Evolutionary conservation across 2,797 vertebrate species (phyloP).

Genomic region (Periparus ater): DNA sequence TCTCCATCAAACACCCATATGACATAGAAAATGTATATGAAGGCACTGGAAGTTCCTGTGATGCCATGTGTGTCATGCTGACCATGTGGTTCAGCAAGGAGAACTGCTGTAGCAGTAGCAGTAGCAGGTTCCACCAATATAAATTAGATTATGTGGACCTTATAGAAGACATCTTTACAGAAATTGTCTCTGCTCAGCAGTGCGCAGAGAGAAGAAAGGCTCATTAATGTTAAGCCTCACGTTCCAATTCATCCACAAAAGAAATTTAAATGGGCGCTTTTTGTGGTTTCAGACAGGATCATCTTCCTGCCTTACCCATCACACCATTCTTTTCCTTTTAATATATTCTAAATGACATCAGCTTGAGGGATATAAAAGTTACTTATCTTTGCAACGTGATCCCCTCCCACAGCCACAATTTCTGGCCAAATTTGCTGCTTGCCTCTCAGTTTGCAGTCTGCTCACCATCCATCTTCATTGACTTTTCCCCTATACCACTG

Average conservation of each 20-base stretch:
- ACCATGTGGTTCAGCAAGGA: not conserved
- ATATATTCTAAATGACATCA: not conserved
- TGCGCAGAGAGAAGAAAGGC: not conserved
- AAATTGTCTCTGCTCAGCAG: not conserved
- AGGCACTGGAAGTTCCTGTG: not conserved
- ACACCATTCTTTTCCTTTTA: not conserved
- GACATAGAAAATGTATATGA: not conserved
- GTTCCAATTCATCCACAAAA: not conserved
- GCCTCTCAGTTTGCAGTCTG: not conserved
- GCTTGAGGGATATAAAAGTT: not conserved
- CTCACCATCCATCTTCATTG: constrained; percentile 14
- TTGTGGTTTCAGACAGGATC: not conserved
- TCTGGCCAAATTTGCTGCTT: not conserved
- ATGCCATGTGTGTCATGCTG: not conserved
- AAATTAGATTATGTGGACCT: not conserved
- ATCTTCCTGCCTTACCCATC: not conserved
- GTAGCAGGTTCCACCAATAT: not conserved
- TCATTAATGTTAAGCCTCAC: not conserved
- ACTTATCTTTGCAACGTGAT: not conserved
- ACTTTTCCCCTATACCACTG: not conserved
- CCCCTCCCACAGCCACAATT: rapidly evolving
- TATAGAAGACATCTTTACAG: not conserved
- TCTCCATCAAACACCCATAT: not conserved
- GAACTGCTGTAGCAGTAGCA: not conserved
- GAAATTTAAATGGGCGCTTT: not conserved